Evolutionary conservation across 35 echinoderm and acorn worm genomes (phyloP), one percentile per base, ranked within the genome.

Genomic region (Diadema setosum): DNA sequence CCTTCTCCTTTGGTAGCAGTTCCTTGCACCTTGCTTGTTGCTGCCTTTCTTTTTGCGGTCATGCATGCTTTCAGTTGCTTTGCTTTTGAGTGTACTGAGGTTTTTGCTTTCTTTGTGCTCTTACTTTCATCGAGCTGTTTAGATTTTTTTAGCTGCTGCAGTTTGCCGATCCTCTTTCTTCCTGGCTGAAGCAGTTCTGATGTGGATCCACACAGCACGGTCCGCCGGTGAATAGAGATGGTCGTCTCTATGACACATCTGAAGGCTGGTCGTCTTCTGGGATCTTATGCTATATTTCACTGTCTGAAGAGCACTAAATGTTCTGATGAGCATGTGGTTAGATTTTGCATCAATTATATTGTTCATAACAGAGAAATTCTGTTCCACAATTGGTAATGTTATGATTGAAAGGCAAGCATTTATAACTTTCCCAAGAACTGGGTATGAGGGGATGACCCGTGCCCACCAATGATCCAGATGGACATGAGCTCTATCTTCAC

Each of bases 21-120:
- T 59, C 80, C 43, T 83, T 59, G 24, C 87, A 89, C 58, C 69
- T 82, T 25, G 61, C 80, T 41, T 65, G 33, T 60, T 60, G 29
- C 57, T 5, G 57, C 57, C 57, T 60, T 4, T 15, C 57, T 60
- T 27, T 60, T 60, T 60, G 4, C 29, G 29, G 29, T 60, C 20
- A 60, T n/a, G 18, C 57, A 60, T 60, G 57, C 4, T 60, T 60
- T 60, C 3, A 60, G 57, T 27, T 60, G 57, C 57, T 60, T 60
- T 60, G 57, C 57, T 60, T 60, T 60, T 27, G 18, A 5, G 57
- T 60, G 57, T n/a, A 60, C 57, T 60, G 57, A n/a, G 2, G 15
- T 60, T 60, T 60, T 27, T 60, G 20, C 57, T 60, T 18, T 23
- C 29, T 60, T 60, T n/a, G n/a, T n/a, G n/a, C n/a, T n/a, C n/a